Conservation (phyloP, 2,113 vertebrate species). For the Macroglossus sobrinus region DNA sequence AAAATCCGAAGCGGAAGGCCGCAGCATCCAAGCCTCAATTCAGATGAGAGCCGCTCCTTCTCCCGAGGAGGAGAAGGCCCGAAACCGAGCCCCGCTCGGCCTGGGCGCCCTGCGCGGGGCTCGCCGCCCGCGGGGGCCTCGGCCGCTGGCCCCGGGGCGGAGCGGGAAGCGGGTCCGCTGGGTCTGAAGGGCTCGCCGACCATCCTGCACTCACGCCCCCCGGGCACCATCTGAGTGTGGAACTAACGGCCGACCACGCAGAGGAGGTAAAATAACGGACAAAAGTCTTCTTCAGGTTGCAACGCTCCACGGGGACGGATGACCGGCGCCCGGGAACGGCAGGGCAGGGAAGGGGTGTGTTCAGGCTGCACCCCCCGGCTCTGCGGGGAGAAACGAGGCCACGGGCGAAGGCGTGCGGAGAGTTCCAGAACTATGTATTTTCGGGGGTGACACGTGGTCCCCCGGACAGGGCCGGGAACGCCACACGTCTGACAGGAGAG, state of each 20-base stretch:
- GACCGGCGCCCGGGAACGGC: fast-evolving
- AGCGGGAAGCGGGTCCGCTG: fast-evolving
- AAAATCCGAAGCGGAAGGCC: neutral
- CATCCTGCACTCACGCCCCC: fast-evolving
- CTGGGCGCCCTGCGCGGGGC: neutral
- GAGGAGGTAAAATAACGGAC: fast-evolving
- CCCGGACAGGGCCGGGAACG: fast-evolving
- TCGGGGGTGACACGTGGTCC: fast-evolving
- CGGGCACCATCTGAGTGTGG: too few relatives aligned
- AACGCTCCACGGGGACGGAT: fast-evolving
- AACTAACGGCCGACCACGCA: too few relatives aligned
- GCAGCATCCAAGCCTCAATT: constrained; percentile 52
- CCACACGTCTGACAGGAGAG: fast-evolving
- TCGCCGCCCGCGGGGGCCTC: fast-evolving
- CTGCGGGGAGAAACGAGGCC: fast-evolving
- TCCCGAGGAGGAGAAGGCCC: neutral
- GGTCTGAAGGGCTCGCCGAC: neutral
- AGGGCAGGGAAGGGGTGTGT: too few relatives aligned
- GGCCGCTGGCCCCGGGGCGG: fast-evolving
- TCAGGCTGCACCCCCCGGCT: neutral
- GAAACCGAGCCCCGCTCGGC: fast-evolving
- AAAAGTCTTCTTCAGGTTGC: fast-evolving
- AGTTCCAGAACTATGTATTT: fast-evolving
- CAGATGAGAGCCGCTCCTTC: neutral
- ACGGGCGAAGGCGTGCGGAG: fast-evolving